Base-by-base conservation (phyloP, 2,113 vertebrate species). In the Desmodus rotundus region DNA sequence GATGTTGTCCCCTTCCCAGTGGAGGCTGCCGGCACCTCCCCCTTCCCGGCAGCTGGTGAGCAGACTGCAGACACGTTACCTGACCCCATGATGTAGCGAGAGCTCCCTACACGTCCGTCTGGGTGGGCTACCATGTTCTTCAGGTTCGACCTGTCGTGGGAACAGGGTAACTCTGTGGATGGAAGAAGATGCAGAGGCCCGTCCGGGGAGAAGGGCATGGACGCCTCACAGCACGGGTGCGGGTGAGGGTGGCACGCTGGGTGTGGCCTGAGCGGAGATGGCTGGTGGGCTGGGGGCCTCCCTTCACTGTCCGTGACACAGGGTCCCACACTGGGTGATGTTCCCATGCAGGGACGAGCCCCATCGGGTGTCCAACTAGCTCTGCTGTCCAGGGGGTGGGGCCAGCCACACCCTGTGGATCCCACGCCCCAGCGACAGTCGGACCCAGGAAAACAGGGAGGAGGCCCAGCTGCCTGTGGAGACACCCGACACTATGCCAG, bases 21-120 rank as follows among this genome's bases (percentile, higher is more conserved):
- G 16, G 36, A 8, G 72, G 22, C 24, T 28, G 16, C 47, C n/a
- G n/a, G 0, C 4, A 33, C 52, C 15, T 0, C 0, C 8, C 24
- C 22, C 1, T 15, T 14, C 24, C 0, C 3, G n/a, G 65, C 3
- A 3, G 12, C 58, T 3, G 0, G 11, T 5, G 77, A 3, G 8
- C 9, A 10, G 12, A 3, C 4, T 9, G 0, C 2, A 1, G 12
- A 17, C 15, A 17, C 2, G 0, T 5, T 98, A 99, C 99, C 99
- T 98, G 99, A 99, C 56, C 99, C 99, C 98, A 99, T 99, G 94
- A 99, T 99, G 91, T 99, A 99, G 78, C 99, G 98, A 0, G 99
- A 98, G 61, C 99, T 99, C 36, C 99, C 98, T 3, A 99, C 99
- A 74, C 99, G 99, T 91, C 99, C 99, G 96, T 99, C 99, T 95